Evolutionary conservation across 2,888 invertebrate genomes (phyloP).

Genomic region (Perizoma flavofasciatum): DNA sequence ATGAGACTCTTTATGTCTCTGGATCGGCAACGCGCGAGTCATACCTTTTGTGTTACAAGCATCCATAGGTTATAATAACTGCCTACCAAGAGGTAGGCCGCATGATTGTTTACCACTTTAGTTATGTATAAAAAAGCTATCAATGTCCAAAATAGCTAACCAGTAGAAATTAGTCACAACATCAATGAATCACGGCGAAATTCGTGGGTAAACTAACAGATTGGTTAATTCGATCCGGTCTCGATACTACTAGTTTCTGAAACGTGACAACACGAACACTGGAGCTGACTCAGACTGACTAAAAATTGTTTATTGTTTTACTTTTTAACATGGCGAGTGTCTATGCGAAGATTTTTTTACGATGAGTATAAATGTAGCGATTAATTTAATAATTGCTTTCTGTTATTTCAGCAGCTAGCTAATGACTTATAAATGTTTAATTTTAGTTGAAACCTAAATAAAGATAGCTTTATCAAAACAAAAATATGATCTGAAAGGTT

Average conservation of each 20-base stretch:
- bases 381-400: slow-evolving; percentile 14
- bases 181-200: slow-evolving; percentile 55
- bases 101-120: no score
- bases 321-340: slow-evolving; percentile 45
- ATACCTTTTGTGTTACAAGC: no score
- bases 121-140: neutral
- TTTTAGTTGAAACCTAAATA: neutral
- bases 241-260: slow-evolving; percentile 51
- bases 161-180: slow-evolving; percentile 47
- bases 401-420: slow-evolving; percentile 1
- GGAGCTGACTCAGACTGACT: slow-evolving; percentile 62
- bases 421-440: neutral
- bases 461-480: slow-evolving; percentile 9
- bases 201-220: slow-evolving; percentile 33
- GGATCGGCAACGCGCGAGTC: no score
- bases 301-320: slow-evolving; percentile 44
- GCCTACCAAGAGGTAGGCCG: no score
- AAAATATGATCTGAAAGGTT: slow-evolving; percentile 14
- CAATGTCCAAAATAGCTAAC: slow-evolving; percentile 21
- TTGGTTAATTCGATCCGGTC: slow-evolving; percentile 40
- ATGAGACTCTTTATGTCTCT: no score
- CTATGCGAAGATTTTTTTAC: slow-evolving; percentile 8
- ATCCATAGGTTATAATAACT: no score
- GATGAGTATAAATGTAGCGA: neutral
- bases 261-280: slow-evolving; percentile 63